A percentile compares a stretch with the other conserved stretches of the same genome.
Conservation (phyloP, 1,140 invertebrate genomes). For the Diabrotica virgifera region DNA sequence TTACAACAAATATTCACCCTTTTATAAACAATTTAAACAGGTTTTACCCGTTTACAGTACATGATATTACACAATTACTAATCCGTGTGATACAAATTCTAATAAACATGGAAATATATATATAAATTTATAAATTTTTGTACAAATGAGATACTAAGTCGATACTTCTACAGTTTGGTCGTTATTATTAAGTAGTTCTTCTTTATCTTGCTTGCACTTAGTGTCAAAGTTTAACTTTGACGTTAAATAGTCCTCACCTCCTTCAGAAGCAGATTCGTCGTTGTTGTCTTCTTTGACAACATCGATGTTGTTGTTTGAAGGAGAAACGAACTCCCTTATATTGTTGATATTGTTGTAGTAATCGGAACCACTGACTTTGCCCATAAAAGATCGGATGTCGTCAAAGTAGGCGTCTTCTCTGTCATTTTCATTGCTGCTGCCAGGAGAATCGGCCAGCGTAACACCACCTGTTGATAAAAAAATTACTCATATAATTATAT, state of each 20-base stretch:
- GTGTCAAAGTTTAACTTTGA: slow-evolving; percentile 18
- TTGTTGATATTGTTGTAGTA: slow-evolving; percentile 50
- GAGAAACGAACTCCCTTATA: slow-evolving; percentile 46
- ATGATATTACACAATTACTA: neutral
- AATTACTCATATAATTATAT: no score
- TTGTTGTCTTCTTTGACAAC: slow-evolving; percentile 52
- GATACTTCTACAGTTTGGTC: slow-evolving; percentile 42
- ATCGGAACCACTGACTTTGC: slow-evolving; percentile 63
- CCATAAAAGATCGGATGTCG: slow-evolving; percentile 86
- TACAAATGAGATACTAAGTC: slow-evolving; percentile 35
- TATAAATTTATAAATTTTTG: neutral
- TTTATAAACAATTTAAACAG: neutral
- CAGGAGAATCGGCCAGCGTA: slow-evolving; percentile 71
- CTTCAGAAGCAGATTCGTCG: slow-evolving; percentile 49
- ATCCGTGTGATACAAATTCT: slow-evolving; percentile 2
- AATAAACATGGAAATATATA: slow-evolving; percentile 1
- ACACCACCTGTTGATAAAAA: slow-evolving; percentile 50
- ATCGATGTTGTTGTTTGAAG: slow-evolving; percentile 47
- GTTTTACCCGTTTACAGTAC: neutral
- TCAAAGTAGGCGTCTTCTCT: slow-evolving; percentile 83
- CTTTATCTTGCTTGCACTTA: slow-evolving; percentile 36
- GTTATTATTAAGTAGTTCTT: slow-evolving; percentile 43
- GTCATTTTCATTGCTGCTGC: slow-evolving; percentile 76
- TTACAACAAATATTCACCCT: neutral
- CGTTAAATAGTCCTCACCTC: slow-evolving; percentile 34